Conservation (phyloP, 2,888 invertebrate genomes). For the Caprella mutica region DNA sequence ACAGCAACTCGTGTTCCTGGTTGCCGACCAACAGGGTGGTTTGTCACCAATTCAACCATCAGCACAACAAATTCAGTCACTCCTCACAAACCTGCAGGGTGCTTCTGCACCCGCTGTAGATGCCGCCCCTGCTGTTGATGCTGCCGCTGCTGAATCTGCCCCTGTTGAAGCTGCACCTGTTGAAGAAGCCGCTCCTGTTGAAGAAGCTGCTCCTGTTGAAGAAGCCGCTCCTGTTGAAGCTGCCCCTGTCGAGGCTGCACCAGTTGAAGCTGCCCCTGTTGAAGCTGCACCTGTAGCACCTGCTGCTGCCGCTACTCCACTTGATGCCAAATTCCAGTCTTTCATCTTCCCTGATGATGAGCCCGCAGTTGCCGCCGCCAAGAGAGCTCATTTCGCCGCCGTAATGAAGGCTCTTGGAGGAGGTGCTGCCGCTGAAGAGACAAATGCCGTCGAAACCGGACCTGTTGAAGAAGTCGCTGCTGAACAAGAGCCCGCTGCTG, state of each 20-base stretch:
- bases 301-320: slow-evolving; percentile 4
- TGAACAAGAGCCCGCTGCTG: not conserved
- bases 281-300: slow-evolving; percentile 39
- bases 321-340: slow-evolving; percentile 6
- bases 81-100: slow-evolving; percentile 2
- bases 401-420: slow-evolving; percentile 5
- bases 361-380: slow-evolving; percentile 8
- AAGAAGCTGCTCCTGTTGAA: slow-evolving; percentile 42
- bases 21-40: slow-evolving; percentile 12
- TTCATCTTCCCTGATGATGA: slow-evolving; percentile 12
- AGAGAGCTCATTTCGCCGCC: slow-evolving; percentile 9
- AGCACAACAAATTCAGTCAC: slow-evolving; percentile 10
- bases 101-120: slow-evolving; percentile 15
- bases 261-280: slow-evolving; percentile 60
- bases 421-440: not conserved
- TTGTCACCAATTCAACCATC: slow-evolving; percentile 6
- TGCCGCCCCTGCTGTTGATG: slow-evolving; percentile 37
- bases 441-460: not conserved
- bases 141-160: slow-evolving; percentile 21
- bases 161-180: slow-evolving; percentile 41
- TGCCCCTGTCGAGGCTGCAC: slow-evolving; percentile 62
- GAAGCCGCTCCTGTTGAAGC: slow-evolving; percentile 40
- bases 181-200: slow-evolving; percentile 46
- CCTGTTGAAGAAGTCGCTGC: not conserved
- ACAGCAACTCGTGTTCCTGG: slow-evolving; percentile 16